Evolutionary conservation across 2,113 vertebrate genomes (phyloP), one percentile per base, ranked within the genome.

Genomic region (Sebastes fasciatus): DNA sequence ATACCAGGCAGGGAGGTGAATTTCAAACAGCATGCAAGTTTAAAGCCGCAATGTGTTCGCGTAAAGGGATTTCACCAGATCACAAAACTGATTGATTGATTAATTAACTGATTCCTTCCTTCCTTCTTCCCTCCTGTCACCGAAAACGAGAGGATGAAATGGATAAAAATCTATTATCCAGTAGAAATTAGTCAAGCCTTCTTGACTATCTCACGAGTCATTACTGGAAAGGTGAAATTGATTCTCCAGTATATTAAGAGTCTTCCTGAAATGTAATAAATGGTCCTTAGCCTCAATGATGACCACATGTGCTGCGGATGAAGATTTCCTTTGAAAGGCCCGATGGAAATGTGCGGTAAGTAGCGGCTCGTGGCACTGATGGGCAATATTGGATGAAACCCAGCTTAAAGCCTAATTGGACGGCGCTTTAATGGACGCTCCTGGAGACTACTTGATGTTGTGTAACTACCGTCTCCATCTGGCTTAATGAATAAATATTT

Each of bases 151-250:
- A 72, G 63, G 73, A 85, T 46, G 67, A 86, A 89, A 86, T 82
- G 80, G 73, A 86, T 80, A 66, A 81, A 14, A 91, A 88, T 92
- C 87, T 91, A 91, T 93, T 91, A 93, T 86, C 84, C 48, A 11
- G 66, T 77, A 60, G 73, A 88, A 87, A 94, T 94, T 89, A 92
- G 87, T 90, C 81, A 86, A 91, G 92, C 83, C 87, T 85, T 89
- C 79, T 89, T 80, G 85, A 85, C 83, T 70, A 80, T 88, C 85
- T 87, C 82, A 86, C 85, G 89, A 90, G 80, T 93, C 89, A 92
- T 91, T 92, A 89, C 71, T 63, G 73, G 81, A 90, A 88, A 90
- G 87, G 90, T 90, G 91, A 89, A 90, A 92, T 90, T 89, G 89
- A 87, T 89, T 90, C 86, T 89, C 80, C 67, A 77, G 84, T 86